A percentile compares a stretch with the other conserved stretches of the same genome.
These are phyloP conservation scores for Trachops cirrhosus DNA, from an alignment of 2,797 vertebrate genomes.

Conservation along the genomic window DNA sequence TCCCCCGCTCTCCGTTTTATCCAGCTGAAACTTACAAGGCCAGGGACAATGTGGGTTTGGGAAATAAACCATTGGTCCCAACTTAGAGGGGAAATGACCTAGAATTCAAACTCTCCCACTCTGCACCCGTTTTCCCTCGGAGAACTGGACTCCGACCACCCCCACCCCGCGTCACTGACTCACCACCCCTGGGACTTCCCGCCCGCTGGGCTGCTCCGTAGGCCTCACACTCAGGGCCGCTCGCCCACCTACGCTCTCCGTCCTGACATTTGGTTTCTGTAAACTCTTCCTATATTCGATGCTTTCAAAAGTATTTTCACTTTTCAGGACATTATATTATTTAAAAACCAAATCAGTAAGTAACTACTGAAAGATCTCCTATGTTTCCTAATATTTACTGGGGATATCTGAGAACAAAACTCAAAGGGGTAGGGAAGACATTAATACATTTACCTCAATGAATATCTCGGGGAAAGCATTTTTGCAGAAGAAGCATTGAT, in stretches of 20 bases:
- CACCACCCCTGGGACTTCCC: too few relatives aligned
- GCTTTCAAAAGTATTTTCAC: background rate
- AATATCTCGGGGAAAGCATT: background rate
- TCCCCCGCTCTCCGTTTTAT: background rate
- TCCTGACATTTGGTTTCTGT: background rate
- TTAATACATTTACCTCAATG: background rate
- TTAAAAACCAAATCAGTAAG: background rate
- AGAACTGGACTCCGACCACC: background rate
- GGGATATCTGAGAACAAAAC: background rate
- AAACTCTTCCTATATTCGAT: background rate
- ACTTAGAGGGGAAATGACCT: background rate
- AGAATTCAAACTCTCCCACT: background rate
- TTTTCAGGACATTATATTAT: background rate
- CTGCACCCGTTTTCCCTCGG: background rate
- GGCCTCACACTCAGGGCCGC: background rate
- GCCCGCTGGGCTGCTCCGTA: accelerated
- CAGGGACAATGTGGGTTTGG: background rate
- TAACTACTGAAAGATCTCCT: background rate
- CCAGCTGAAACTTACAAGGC: background rate
- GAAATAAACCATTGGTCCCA: background rate
- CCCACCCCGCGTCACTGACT: too few relatives aligned
- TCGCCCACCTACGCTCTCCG: accelerated
- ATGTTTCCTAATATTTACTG: background rate
- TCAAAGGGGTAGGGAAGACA: background rate
- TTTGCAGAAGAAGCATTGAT: background rate